These are phyloP conservation scores for Echiichthys vipera DNA, from an alignment of 2,797 vertebrate genomes.

Conservation along the genomic window DNA sequence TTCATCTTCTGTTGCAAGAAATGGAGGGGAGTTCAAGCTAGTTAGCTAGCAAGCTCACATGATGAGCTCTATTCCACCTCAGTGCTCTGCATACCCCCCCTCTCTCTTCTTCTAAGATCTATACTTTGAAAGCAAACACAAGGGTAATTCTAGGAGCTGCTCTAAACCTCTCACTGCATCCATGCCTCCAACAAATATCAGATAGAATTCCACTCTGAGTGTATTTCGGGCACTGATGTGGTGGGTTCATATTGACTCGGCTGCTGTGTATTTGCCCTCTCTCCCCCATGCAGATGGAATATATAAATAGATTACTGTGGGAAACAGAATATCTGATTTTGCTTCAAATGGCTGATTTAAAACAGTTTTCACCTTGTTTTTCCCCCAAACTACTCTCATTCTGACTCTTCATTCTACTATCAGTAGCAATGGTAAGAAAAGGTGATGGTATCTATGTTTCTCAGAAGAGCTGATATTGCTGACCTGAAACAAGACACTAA, in stretches of 20 bases:
- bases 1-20: slow-evolving; percentile 40
- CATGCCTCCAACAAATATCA: slow-evolving; percentile 78
- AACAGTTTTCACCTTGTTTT: slow-evolving; percentile 34
- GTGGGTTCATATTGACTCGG: slow-evolving; percentile 80
- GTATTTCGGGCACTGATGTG: slow-evolving; percentile 71
- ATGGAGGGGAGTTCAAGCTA: slow-evolving; percentile 26
- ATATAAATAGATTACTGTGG: slow-evolving; percentile 83
- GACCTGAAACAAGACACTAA: slow-evolving; percentile 51
- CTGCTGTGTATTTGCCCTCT: slow-evolving; percentile 75
- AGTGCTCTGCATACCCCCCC: slow-evolving; percentile 47
- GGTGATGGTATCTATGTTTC: slow-evolving; percentile 64
- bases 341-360: slow-evolving; percentile 64
- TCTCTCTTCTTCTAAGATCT: slow-evolving; percentile 51
- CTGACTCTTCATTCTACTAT: slow-evolving; percentile 38
- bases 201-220: slow-evolving; percentile 75
- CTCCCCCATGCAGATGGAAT: slow-evolving; percentile 67
- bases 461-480: slow-evolving; percentile 61
- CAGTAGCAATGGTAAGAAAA: slow-evolving; percentile 53
- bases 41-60: slow-evolving; percentile 48
- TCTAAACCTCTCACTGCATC: slow-evolving; percentile 69
- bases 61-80: slow-evolving; percentile 71
- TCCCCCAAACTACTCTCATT: slow-evolving; percentile 21
- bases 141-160: slow-evolving; percentile 79
- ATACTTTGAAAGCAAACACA: slow-evolving; percentile 77
- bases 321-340: slow-evolving; percentile 80